phyloP scores from a whole-genome alignment of 2,888 invertebrate species.

The Psylliodes chrysocephalus region DNA sequence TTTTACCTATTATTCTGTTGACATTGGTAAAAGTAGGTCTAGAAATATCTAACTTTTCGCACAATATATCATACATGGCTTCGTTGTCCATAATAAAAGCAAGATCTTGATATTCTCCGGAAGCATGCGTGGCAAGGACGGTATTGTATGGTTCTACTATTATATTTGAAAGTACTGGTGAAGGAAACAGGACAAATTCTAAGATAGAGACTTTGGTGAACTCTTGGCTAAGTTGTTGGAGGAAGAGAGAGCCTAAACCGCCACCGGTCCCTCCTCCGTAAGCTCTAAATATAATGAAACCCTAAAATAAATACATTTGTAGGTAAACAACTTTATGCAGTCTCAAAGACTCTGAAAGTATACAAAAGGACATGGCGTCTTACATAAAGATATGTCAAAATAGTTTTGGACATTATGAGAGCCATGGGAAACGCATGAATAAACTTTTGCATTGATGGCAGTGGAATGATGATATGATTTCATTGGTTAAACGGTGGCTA shows the following conservation, averaged over 20 bases:
- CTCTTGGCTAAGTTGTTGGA: conserved; percentile 71
- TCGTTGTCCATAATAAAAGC: conserved; percentile 81
- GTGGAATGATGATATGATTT: too few relatives aligned
- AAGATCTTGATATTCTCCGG: conserved; percentile 76
- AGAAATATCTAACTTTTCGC: conserved; percentile 76
- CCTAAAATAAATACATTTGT: conserved; percentile 54
- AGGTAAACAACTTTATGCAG: too few relatives aligned
- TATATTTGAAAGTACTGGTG: conserved; percentile 80
- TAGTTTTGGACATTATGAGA: too few relatives aligned
- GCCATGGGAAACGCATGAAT: too few relatives aligned
- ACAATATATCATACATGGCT: conserved; percentile 81
- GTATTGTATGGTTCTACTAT: conserved; percentile 85
- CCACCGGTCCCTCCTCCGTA: conserved; percentile 85
- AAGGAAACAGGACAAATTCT: conserved; percentile 84
- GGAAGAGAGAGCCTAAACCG: conserved; percentile 75
- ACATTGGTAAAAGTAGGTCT: conserved; percentile 88
- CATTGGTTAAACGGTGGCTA: too few relatives aligned
- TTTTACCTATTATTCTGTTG: conserved; percentile 77
- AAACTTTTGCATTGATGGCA: too few relatives aligned
- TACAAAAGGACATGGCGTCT: too few relatives aligned
- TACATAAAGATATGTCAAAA: too few relatives aligned
- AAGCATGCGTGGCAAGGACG: conserved; percentile 75
- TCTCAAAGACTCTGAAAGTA: too few relatives aligned
- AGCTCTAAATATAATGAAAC: conserved; percentile 74
- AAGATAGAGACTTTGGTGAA: conserved; percentile 74